Evolutionary conservation across 2,797 vertebrate species (phyloP).

Genomic region (Botia almorhae): DNA sequence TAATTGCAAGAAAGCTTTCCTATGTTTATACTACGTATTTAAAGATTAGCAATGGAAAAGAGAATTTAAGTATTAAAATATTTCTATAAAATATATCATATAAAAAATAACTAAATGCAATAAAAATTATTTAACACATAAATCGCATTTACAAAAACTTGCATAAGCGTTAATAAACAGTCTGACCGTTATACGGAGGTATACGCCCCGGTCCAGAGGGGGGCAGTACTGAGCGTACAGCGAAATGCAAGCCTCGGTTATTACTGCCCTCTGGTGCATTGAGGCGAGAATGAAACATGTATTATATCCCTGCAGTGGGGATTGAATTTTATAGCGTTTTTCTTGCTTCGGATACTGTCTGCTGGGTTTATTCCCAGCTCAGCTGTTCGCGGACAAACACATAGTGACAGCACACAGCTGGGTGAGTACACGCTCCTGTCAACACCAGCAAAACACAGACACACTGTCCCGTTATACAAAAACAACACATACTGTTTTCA

Average conservation of each 20-base stretch:
- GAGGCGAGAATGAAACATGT: background rate
- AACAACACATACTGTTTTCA: background rate
- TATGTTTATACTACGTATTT: no score
- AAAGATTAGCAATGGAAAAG: no score
- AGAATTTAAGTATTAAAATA: no score
- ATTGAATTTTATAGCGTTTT: conserved; percentile 5
- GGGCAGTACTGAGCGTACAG: no score
- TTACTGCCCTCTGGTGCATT: conserved; percentile 33
- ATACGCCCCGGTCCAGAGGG: no score
- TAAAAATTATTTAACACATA: no score
- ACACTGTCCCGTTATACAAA: conserved; percentile 12
- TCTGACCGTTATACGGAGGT: no score
- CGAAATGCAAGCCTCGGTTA: background rate
- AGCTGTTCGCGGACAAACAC: background rate
- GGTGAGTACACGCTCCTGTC: conserved; percentile 28
- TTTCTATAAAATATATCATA: no score
- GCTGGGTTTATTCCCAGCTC: background rate
- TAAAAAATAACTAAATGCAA: no score
- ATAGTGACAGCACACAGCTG: background rate
- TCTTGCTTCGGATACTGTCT: background rate
- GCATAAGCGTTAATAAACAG: no score
- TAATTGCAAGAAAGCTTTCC: no score
- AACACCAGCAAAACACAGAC: background rate
- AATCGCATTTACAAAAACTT: no score
- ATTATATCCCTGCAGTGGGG: conserved; percentile 1